Evolutionary conservation across 1,140 invertebrate genomes (phyloP).

Genomic region (Ips nitidus): DNA sequence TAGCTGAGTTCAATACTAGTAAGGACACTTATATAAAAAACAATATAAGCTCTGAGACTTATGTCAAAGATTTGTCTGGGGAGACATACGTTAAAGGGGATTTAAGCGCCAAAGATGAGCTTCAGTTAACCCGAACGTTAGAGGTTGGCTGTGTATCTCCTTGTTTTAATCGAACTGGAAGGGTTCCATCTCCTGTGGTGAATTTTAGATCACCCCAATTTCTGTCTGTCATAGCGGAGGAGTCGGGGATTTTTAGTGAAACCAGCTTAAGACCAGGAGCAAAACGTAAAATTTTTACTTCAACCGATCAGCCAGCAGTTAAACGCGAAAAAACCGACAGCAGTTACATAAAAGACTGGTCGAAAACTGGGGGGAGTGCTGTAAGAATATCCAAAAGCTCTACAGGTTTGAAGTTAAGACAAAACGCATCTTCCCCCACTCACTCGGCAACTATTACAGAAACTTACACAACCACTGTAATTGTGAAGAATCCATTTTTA

Average conservation of each 20-base stretch:
- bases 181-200: neutral
- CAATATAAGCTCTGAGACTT: slow-evolving; percentile 38
- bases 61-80: slow-evolving; percentile 37
- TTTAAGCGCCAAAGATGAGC: slow-evolving; percentile 27
- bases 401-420: slow-evolving; percentile 31
- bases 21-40: slow-evolving; percentile 31
- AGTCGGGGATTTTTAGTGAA: slow-evolving; percentile 16
- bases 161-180: slow-evolving; percentile 2
- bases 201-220: slow-evolving; percentile 4
- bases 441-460: slow-evolving; percentile 27
- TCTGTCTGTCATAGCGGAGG: slow-evolving; percentile 19
- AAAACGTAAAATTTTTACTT: slow-evolving; percentile 29
- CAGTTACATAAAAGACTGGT: slow-evolving; percentile 17
- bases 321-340: slow-evolving; percentile 28
- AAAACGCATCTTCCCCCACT: neutral
- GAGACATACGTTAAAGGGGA: slow-evolving; percentile 39
- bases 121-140: slow-evolving; percentile 24
- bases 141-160: neutral
- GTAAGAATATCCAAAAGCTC: slow-evolving; percentile 31
- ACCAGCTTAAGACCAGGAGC: neutral
- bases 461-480: slow-evolving; percentile 17
- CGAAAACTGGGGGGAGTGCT: slow-evolving; percentile 21
- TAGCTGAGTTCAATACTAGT: slow-evolving; percentile 1
- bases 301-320: neutral
- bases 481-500: slow-evolving; percentile 56